Evolutionary conservation across 2,888 invertebrate species (phyloP).

Genomic region (Periphyllus acericola): DNA sequence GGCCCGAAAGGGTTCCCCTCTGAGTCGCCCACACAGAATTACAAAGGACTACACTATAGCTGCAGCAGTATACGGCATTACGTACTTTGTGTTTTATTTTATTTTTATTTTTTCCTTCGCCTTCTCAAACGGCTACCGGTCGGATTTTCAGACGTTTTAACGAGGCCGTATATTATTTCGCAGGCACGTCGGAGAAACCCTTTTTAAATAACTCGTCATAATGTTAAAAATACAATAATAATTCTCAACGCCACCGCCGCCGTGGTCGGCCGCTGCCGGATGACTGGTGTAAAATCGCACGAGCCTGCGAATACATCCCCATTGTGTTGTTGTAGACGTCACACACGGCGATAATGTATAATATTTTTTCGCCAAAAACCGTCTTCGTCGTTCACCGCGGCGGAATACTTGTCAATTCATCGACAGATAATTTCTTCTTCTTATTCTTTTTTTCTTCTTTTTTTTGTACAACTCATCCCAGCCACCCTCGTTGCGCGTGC

Average conservation of each 20-base stretch:
- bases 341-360: neutral
- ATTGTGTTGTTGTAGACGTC: constrained; percentile 24
- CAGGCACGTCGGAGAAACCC: constrained; percentile 42
- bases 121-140: constrained; percentile 29
- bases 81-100: constrained; percentile 25
- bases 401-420: constrained; percentile 55
- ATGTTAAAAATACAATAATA: constrained; percentile 8
- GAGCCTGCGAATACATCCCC: constrained; percentile 16
- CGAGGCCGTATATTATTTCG: constrained; percentile 39
- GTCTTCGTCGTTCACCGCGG: neutral
- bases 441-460: constrained; percentile 20
- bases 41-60: no score
- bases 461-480: constrained; percentile 46
- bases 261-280: neutral
- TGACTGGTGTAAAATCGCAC: constrained; percentile 50
- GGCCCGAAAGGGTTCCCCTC: constrained; percentile 55
- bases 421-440: constrained; percentile 39
- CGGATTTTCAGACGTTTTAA: constrained; percentile 38
- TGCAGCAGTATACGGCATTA: neutral
- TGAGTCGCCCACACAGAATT: constrained; percentile 34
- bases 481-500: neutral
- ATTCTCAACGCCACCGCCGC: no score
- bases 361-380: constrained; percentile 51
- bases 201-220: constrained; percentile 45
- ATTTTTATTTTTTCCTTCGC: constrained; percentile 45